phyloP scores from a whole-genome alignment of 1,140 invertebrate species.

The Coptotermes formosanus region DNA sequence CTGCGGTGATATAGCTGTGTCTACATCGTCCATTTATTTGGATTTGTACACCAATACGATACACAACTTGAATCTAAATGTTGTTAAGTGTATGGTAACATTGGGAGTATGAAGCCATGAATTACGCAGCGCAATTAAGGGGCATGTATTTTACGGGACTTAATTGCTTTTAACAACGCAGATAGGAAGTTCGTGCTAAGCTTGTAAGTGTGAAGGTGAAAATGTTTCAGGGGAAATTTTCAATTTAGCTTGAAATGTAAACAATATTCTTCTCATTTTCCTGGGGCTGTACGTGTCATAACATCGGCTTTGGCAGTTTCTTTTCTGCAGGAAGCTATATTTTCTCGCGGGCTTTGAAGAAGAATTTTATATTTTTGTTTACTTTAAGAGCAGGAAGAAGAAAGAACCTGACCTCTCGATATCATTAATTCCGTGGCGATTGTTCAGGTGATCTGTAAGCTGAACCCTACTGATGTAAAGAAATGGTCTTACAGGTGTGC shows the following conservation, averaged over 20 bases:
- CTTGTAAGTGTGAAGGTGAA: not conserved
- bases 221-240: constrained; percentile 16
- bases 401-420: too few relatives aligned
- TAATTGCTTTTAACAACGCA: constrained; percentile 9
- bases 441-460: too few relatives aligned
- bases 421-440: too few relatives aligned
- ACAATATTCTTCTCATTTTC: constrained; percentile 11
- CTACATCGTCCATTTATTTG: too few relatives aligned
- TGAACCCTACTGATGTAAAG: too few relatives aligned
- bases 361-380: not conserved
- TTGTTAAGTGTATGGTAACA: not conserved
- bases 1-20: too few relatives aligned
- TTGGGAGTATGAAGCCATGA: not conserved
- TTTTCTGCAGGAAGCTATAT: not conserved
- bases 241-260: constrained; percentile 19
- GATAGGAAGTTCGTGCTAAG: not conserved
- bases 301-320: not conserved
- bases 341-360: not conserved
- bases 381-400: not conserved
- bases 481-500: too few relatives aligned
- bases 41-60: too few relatives aligned
- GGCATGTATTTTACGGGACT: not conserved
- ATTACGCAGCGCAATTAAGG: constrained; percentile 12
- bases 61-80: too few relatives aligned
- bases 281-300: not conserved